A percentile compares a stretch with the other conserved stretches of the same genome.
Conservation (phyloP, 2,797 vertebrate genomes). For the Taenioides sp. region DNA sequence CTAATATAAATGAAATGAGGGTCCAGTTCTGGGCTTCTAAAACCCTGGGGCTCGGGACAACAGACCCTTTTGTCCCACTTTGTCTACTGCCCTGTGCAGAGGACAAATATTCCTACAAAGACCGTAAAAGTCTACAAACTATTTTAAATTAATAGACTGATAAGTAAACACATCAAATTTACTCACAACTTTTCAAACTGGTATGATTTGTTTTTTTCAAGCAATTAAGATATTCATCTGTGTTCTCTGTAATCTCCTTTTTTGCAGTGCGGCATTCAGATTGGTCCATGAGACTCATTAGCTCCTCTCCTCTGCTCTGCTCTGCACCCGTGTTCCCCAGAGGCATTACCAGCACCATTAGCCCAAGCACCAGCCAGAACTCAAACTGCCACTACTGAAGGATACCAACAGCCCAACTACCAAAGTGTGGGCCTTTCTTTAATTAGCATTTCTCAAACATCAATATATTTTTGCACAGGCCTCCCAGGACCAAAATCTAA, state of each 20-base stretch:
- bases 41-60: too few species aligned
- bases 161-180: neutral
- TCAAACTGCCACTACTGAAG: constrained; percentile 80
- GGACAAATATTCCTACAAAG: too few species aligned
- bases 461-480: constrained; percentile 69
- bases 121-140: too few species aligned
- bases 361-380: constrained; percentile 70
- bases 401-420: constrained; percentile 62
- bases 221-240: neutral
- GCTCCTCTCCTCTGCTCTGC: constrained; percentile 74
- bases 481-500: constrained; percentile 68
- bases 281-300: constrained; percentile 85
- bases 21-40: too few species aligned
- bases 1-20: too few species aligned
- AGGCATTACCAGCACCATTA: constrained; percentile 84
- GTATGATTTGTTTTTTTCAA: too few species aligned
- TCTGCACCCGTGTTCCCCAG: constrained; percentile 78
- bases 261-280: constrained; percentile 31
- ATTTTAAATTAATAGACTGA: neutral
- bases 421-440: constrained; percentile 69
- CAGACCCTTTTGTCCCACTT: too few species aligned
- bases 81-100: too few species aligned
- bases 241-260: neutral
- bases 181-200: constrained; percentile 4
- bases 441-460: constrained; percentile 77